Conservation (phyloP, 30 jellyfish, hydroid and myxozoan species). For the Mastigias papua region DNA sequence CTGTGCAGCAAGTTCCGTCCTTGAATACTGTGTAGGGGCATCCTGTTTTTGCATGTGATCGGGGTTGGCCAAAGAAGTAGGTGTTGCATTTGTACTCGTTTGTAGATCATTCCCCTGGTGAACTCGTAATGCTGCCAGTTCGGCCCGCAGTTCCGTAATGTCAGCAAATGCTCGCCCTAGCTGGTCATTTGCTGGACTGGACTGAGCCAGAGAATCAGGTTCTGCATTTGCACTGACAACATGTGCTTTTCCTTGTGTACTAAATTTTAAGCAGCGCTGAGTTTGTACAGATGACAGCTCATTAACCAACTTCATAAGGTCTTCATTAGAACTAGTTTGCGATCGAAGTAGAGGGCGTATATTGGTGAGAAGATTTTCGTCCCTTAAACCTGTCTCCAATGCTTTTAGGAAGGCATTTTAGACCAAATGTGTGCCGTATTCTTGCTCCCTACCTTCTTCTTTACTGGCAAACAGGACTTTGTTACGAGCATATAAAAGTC, state of each 20-base stretch:
- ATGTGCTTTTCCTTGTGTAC: not conserved
- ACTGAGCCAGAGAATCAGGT: not conserved
- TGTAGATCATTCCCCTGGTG: slow-evolving; percentile 1
- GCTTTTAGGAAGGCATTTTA: slow-evolving; percentile 10
- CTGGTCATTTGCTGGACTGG: slow-evolving; percentile 2
- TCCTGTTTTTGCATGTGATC: not conserved
- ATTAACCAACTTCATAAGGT: slow-evolving; percentile 3
- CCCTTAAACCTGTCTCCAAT: slow-evolving; percentile 1
- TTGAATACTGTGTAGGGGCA: not conserved
- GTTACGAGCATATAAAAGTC: not conserved
- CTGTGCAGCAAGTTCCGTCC: slow-evolving; percentile 1
- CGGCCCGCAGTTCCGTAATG: slow-evolving; percentile 19
- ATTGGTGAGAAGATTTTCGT: not conserved
- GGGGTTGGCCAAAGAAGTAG: not conserved
- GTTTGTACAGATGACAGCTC: not conserved
- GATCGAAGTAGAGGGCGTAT: slow-evolving; percentile 1
- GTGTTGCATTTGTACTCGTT: not conserved
- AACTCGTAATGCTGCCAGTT: not conserved
- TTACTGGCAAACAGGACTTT: slow-evolving; percentile 27
- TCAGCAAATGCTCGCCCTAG: slow-evolving; percentile 10
- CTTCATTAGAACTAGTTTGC: slow-evolving; percentile 15
- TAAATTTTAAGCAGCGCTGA: not conserved
- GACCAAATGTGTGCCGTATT: not conserved
- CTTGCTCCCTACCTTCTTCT: slow-evolving; percentile 14
- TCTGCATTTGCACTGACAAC: not conserved